These are phyloP conservation scores for Cryptus viduatorius DNA, from an alignment of 2,888 invertebrate genomes.

Conservation along the genomic window DNA sequence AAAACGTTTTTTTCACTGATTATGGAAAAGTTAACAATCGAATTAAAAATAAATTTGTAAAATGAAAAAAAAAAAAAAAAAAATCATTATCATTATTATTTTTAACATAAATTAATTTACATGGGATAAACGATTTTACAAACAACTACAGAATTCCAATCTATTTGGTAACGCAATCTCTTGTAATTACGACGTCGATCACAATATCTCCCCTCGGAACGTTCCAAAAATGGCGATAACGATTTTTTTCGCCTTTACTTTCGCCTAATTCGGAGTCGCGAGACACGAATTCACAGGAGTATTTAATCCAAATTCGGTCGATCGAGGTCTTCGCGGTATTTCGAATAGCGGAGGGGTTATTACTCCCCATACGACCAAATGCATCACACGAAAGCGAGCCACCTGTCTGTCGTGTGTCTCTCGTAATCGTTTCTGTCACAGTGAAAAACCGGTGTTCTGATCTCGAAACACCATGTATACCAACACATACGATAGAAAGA, in stretches of 20 bases:
- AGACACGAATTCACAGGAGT: constrained; percentile 11
- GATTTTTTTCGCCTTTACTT: constrained; percentile 21
- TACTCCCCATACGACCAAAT: constrained; percentile 31
- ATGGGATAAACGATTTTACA: background rate
- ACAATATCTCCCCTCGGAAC: background rate
- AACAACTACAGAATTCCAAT: background rate
- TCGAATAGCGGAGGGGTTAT: background rate
- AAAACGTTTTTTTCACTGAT: too few relatives aligned
- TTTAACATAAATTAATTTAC: too few relatives aligned
- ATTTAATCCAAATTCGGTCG: constrained; percentile 31
- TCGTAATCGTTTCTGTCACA: constrained; percentile 37
- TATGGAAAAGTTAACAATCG: too few relatives aligned
- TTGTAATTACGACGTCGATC: constrained; percentile 3
- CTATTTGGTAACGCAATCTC: background rate
- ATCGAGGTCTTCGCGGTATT: constrained; percentile 29
- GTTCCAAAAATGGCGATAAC: constrained; percentile 25
- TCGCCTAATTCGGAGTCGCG: constrained; percentile 45
- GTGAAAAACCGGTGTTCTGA: constrained; percentile 35
- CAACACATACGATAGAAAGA: background rate
- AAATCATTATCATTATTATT: too few relatives aligned
- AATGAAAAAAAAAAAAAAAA: too few relatives aligned
- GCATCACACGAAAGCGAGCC: constrained; percentile 38
- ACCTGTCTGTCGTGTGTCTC: constrained; percentile 36
- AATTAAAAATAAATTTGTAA: too few relatives aligned
- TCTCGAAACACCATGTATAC: constrained; percentile 30